Conservation (phyloP, 2,113 vertebrate genomes). For the Epinephelus lanceolatus region DNA sequence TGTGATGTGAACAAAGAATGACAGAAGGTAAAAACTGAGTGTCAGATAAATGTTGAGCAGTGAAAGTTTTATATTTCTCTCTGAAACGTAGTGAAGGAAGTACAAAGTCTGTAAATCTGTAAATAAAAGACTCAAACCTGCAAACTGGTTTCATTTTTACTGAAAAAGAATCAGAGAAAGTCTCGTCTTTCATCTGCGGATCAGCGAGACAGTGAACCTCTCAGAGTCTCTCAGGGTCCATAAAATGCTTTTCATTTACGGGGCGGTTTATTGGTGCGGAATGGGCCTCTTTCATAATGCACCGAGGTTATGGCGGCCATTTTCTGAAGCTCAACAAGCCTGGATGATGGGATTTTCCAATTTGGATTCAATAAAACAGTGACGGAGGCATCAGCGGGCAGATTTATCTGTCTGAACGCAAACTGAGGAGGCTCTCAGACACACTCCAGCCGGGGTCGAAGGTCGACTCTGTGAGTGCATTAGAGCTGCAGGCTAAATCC, state of each 20-base stretch:
- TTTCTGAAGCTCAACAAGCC: constrained; percentile 12
- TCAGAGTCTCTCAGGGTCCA: background rate
- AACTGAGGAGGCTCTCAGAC: background rate
- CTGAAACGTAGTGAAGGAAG: too few relatives aligned
- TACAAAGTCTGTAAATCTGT: too few relatives aligned
- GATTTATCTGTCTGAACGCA: background rate
- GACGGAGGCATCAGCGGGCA: constrained; percentile 21
- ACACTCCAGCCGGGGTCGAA: background rate
- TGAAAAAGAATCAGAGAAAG: too few relatives aligned
- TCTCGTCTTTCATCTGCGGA: too few relatives aligned
- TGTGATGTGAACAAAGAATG: too few relatives aligned
- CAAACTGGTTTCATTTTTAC: too few relatives aligned
- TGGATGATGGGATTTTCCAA: constrained; percentile 20
- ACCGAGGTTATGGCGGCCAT: background rate
- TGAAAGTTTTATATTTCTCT: too few relatives aligned
- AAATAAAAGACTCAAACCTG: too few relatives aligned
- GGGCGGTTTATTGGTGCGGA: background rate
- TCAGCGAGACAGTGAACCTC: background rate
- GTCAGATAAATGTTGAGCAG: too few relatives aligned
- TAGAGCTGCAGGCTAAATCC: background rate
- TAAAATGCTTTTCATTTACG: constrained; percentile 20
- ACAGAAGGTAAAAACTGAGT: too few relatives aligned
- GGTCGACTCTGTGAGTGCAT: background rate
- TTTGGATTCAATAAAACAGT: constrained; percentile 29
- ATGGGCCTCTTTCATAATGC: background rate